phyloP scores from a whole-genome alignment of 2,797 vertebrate species.

The Coluber constrictor region DNA sequence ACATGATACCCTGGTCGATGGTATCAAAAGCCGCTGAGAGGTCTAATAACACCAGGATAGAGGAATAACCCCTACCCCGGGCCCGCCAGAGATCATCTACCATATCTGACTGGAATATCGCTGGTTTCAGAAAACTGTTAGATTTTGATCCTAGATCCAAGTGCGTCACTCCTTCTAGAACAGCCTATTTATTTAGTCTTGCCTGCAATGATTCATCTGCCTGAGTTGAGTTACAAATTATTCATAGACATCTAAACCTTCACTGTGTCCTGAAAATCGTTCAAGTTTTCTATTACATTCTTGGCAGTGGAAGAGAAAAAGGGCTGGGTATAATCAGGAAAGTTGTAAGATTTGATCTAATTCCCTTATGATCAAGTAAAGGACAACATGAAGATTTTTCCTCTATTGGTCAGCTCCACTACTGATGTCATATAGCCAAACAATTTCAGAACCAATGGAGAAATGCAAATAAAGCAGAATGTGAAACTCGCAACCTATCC shows the following conservation, averaged over 20 bases:
- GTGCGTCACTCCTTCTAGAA: neutral
- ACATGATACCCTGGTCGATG: no score
- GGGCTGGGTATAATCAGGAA: neutral
- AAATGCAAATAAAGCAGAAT: neutral
- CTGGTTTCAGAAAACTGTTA: neutral
- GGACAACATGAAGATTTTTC: neutral
- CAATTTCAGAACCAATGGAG: neutral
- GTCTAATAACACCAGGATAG: no score
- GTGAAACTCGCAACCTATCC: neutral
- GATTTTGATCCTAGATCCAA: neutral
- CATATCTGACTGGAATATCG: neutral
- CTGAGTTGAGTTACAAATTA: neutral
- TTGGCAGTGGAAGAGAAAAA: neutral
- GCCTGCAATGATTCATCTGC: neutral
- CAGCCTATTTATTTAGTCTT: neutral
- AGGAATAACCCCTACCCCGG: no score
- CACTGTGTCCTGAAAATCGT: neutral
- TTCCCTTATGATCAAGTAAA: neutral
- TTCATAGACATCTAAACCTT: neutral
- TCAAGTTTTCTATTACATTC: neutral
- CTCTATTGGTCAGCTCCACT: neutral
- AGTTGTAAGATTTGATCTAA: neutral
- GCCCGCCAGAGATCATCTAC: no score
- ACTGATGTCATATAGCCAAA: neutral
- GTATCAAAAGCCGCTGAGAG: no score